Conservation (phyloP, 1,140 invertebrate species). For the Bombus confusus region DNA sequence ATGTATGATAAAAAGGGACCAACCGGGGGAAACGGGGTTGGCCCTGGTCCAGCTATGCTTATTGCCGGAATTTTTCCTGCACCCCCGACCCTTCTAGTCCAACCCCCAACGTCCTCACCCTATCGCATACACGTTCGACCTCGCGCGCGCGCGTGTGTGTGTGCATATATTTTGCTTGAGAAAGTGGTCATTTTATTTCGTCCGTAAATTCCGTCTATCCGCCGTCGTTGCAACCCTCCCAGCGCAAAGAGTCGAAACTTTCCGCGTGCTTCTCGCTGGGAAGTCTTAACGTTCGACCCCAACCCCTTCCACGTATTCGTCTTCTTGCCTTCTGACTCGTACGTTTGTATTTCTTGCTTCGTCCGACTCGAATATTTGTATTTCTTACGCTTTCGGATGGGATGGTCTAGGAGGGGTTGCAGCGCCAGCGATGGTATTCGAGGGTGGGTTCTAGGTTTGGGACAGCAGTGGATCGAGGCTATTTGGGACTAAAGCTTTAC, state of each 20-base stretch:
- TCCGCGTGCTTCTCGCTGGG: conserved; percentile 7
- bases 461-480: too few relatives aligned
- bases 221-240: neutral
- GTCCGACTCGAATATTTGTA: conserved; percentile 22
- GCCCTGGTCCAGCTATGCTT: conserved; percentile 58
- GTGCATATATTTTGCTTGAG: conserved; percentile 51
- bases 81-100: neutral
- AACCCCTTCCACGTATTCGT: neutral
- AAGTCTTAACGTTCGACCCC: conserved; percentile 11
- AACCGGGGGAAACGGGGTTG: conserved; percentile 50
- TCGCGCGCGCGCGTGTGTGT: neutral
- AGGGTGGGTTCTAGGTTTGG: too few relatives aligned
- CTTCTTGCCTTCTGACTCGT: neutral
- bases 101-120: neutral
- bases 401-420: too few relatives aligned
- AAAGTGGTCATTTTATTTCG: conserved; percentile 61
- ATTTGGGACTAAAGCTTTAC: too few relatives aligned
- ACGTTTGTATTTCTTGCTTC: neutral
- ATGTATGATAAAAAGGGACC: conserved; percentile 55
- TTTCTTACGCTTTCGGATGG: neutral
- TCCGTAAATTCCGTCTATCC: conserved; percentile 60
- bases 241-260: conserved; percentile 40
- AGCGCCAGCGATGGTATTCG: too few relatives aligned
- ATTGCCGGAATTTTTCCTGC: conserved; percentile 66
- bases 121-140: neutral